A percentile compares a stretch with the other conserved stretches of the same genome.
phyloP scores from a whole-genome alignment of 1,140 invertebrate species.

The Galendromus occidentalis region DNA sequence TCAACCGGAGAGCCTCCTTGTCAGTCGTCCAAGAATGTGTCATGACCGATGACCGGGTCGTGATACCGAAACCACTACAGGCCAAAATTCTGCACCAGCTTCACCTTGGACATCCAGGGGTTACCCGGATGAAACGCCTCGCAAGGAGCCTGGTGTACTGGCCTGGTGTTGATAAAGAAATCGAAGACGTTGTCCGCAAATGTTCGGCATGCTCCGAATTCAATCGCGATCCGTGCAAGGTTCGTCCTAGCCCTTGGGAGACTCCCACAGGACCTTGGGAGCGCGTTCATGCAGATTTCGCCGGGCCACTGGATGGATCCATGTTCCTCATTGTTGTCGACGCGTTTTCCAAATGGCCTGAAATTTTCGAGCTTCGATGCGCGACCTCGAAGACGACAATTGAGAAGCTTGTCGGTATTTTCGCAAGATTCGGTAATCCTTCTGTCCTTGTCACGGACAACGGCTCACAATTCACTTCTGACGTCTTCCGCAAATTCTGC shows the following conservation, averaged over 20 bases:
- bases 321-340: slow-evolving; percentile 29
- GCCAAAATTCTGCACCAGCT: slow-evolving; percentile 23
- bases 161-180: slow-evolving; percentile 28
- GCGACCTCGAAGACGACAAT: too few species aligned
- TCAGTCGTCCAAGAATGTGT: slow-evolving; percentile 16
- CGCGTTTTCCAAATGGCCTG: slow-evolving; percentile 28
- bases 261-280: slow-evolving; percentile 27
- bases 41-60: slow-evolving; percentile 23
- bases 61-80: slow-evolving; percentile 22
- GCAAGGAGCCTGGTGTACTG: slow-evolving; percentile 30
- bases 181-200: slow-evolving; percentile 21
- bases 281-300: slow-evolving; percentile 32
- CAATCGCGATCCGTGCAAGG: slow-evolving; percentile 18
- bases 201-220: slow-evolving; percentile 22
- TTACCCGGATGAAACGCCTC: slow-evolving; percentile 28
- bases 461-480: too few species aligned
- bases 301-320: slow-evolving; percentile 26
- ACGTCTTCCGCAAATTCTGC: too few species aligned
- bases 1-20: background rate
- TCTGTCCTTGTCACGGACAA: too few species aligned
- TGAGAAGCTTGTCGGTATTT: too few species aligned
- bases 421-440: too few species aligned
- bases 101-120: slow-evolving; percentile 28
- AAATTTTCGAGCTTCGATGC: slow-evolving; percentile 19
- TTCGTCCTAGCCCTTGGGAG: slow-evolving; percentile 23